A percentile compares a stretch with the other conserved stretches of the same genome.
These are phyloP conservation scores for Mormyrus lacerda DNA, from an alignment of 2,113 vertebrate species.

Conservation along the genomic window DNA sequence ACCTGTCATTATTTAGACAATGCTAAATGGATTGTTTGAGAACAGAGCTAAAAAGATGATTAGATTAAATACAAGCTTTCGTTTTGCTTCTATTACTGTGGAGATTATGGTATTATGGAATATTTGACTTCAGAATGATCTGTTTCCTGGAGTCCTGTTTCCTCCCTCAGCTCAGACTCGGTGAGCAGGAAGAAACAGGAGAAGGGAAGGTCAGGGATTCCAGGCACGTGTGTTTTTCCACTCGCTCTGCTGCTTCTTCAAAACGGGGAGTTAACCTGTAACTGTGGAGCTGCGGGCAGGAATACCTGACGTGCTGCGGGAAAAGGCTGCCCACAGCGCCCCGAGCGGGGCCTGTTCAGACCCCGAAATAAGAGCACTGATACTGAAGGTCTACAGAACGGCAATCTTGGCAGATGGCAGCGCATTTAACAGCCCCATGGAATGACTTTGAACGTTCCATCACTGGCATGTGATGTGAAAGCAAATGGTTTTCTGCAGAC, in stretches of 20 bases:
- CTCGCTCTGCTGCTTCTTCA: conserved; percentile 34
- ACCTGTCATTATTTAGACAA: neutral
- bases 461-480: neutral
- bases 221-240: conserved; percentile 52
- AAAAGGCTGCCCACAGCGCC: neutral
- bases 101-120: neutral
- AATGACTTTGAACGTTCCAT: conserved; percentile 33
- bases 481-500: conserved; percentile 3
- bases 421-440: neutral
- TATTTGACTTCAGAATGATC: conserved; percentile 28
- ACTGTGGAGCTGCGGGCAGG: neutral
- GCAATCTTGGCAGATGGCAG: neutral
- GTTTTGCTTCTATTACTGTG: neutral
- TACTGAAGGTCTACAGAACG: neutral
- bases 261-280: neutral
- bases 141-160: conserved; percentile 28
- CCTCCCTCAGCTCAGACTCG: conserved; percentile 25
- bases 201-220: conserved; percentile 38
- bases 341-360: neutral
- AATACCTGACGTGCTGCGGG: neutral
- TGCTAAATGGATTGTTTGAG: neutral
- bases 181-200: conserved; percentile 37
- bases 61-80: neutral
- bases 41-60: neutral
- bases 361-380: neutral